A percentile compares a stretch with the other conserved stretches of the same genome.
These are phyloP conservation scores for Sparus aurata DNA, from an alignment of 2,797 vertebrate species.

Conservation along the genomic window DNA sequence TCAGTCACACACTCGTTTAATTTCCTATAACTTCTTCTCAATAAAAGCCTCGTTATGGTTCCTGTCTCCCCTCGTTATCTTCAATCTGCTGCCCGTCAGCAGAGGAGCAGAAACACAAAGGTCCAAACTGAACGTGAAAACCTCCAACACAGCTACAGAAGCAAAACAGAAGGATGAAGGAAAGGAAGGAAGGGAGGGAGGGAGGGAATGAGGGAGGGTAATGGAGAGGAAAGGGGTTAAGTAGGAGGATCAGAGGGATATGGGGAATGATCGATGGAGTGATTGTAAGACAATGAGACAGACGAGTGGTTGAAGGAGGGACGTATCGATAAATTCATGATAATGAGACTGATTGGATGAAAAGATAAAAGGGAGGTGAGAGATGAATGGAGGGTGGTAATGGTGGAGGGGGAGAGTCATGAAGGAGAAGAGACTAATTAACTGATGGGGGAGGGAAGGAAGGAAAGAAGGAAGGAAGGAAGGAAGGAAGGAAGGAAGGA, in stretches of 20 bases:
- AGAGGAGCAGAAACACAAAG: too few species aligned
- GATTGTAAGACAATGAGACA: neutral
- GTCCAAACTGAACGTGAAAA: too few species aligned
- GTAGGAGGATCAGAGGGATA: neutral
- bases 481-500: too few species aligned
- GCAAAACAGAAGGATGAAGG: neutral
- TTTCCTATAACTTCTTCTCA: too few species aligned
- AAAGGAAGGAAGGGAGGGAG: neutral
- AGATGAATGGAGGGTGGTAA: neutral
- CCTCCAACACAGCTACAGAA: neutral
- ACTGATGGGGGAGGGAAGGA: neutral
- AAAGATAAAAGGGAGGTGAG: slow-evolving; percentile 4
- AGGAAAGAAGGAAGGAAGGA: neutral
- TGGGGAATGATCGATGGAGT: neutral
- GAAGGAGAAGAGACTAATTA: neutral
- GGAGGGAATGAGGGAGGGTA: neutral
- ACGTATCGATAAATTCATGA: slow-evolving; percentile 16
- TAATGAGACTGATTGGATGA: slow-evolving; percentile 31
- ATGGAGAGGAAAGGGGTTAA: slow-evolving; percentile 9
- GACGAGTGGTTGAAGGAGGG: neutral
- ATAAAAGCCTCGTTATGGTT: too few species aligned
- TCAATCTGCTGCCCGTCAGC: too few species aligned
- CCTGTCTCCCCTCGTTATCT: too few species aligned
- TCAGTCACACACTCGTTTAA: too few species aligned
- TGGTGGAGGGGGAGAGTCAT: neutral